Base-by-base conservation (phyloP, 2,113 vertebrate species). In the Percopsis transmontana region DNA sequence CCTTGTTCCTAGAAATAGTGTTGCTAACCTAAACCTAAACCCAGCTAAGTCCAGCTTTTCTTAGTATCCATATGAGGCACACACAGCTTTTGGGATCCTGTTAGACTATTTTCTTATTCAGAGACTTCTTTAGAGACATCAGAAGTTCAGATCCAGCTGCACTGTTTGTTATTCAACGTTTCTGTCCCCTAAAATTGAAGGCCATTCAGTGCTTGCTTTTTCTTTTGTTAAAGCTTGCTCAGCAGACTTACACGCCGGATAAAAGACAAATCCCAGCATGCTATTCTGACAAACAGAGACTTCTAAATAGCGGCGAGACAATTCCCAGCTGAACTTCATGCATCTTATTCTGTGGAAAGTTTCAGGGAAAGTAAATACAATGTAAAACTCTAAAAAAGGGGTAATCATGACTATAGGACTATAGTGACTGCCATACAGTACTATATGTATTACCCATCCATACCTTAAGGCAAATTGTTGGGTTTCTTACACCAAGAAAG, bases 101-200 rank as follows among this genome's bases (percentile, higher is more conserved):
- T 16, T 45, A 45, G 11, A 45, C 42, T 3, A 45, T 45, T 45
- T 16, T 6, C 27, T 16, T 16, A 45, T 45, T 45, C 42, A 12
- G 15, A 6, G 27, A 33, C 5, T 7, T 6, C 8, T 33, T 33
- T 53, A 48, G 72, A 68, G 82, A 69, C 76, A 74, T 68, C 74
- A 51, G 80, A 1, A 68, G 84, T 80, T 85, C 84, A 86, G 78
- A 64, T 70, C 58, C 76, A 77, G 82, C 74, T 76, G 74, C 62
- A 75, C 80, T 82, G 75, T 84, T 82, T 75, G 76, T 83, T 77
- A 83, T 72, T 79, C 80, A 83, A 79, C 72, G 77, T 83, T 77
- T 71, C 68, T 80, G 66, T 62, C 72, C 68, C 41, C 73, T 72
- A 70, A 60, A 83, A 80, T 85, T 81, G 74, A 58, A 48, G 68